Evolutionary conservation across 2,888 invertebrate species (phyloP).

Genomic region (Noctua janthe): DNA sequence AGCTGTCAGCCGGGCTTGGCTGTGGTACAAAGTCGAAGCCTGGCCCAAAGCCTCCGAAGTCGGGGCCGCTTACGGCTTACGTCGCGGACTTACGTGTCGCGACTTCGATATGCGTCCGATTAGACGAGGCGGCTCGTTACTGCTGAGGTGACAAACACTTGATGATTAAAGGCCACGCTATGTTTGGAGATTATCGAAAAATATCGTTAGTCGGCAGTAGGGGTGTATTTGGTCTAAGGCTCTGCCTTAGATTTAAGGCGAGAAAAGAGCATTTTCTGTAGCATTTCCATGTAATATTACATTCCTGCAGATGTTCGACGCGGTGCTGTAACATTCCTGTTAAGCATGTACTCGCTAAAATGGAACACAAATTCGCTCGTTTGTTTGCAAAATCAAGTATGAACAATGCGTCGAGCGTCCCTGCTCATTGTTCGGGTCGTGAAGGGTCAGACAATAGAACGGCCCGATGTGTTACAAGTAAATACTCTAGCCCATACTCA

Average conservation of each 20-base stretch:
- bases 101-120: constrained; percentile 57
- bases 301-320: not conserved
- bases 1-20: constrained; percentile 76
- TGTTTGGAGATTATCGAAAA: not conserved
- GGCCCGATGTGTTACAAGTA: not conserved
- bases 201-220: not conserved
- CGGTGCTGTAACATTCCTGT: not conserved
- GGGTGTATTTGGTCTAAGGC: not conserved
- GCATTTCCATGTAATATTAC: not conserved
- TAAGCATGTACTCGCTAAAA: not conserved
- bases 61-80: constrained; percentile 82
- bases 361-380: not conserved
- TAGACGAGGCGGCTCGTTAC: constrained; percentile 52
- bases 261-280: not conserved
- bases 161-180: not conserved
- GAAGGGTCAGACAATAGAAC: not conserved
- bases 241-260: not conserved
- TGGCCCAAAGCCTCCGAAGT: constrained; percentile 80
- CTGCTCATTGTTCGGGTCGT: not conserved
- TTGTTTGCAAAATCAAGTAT: not conserved
- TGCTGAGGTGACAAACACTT: constrained; percentile 2
- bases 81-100: constrained; percentile 68
- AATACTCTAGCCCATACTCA: not conserved
- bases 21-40: constrained; percentile 84
- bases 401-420: not conserved